Conservation (phyloP, 2,888 invertebrate genomes). For the Opisthograptis luteolata region DNA sequence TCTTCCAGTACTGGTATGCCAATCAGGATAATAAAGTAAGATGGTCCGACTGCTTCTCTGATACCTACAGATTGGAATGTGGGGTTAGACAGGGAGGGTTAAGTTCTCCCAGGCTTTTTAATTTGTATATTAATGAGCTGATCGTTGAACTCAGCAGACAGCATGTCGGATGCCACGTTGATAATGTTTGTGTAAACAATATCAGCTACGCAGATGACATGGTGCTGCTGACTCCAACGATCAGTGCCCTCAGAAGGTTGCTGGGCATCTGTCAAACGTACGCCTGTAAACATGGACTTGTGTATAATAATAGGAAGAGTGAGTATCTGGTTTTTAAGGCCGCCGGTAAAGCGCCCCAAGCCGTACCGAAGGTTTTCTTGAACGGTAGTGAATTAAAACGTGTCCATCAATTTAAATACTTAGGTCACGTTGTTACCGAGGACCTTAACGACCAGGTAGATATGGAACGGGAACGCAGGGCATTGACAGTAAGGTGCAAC, state of each 20-base stretch:
- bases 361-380: too few relatives aligned
- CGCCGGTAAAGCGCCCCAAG: too few relatives aligned
- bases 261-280: neutral
- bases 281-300: neutral
- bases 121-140: neutral
- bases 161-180: slow-evolving; percentile 1
- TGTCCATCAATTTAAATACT: too few relatives aligned
- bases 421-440: too few relatives aligned
- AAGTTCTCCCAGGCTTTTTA: neutral
- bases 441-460: too few relatives aligned
- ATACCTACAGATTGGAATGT: neutral
- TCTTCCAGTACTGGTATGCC: too few relatives aligned
- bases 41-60: neutral
- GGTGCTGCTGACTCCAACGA: neutral
- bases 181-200: neutral
- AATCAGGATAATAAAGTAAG: neutral
- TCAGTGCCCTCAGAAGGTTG: neutral
- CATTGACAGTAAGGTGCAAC: too few relatives aligned
- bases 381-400: too few relatives aligned
- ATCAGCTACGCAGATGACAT: slow-evolving; percentile 6
- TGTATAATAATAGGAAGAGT: too few relatives aligned
- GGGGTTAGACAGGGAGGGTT: neutral
- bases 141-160: slow-evolving; percentile 1
- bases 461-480: too few relatives aligned
- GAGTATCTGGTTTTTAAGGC: too few relatives aligned